phyloP scores from a whole-genome alignment of 1,140 invertebrate genomes.

The Galleria mellonella region DNA sequence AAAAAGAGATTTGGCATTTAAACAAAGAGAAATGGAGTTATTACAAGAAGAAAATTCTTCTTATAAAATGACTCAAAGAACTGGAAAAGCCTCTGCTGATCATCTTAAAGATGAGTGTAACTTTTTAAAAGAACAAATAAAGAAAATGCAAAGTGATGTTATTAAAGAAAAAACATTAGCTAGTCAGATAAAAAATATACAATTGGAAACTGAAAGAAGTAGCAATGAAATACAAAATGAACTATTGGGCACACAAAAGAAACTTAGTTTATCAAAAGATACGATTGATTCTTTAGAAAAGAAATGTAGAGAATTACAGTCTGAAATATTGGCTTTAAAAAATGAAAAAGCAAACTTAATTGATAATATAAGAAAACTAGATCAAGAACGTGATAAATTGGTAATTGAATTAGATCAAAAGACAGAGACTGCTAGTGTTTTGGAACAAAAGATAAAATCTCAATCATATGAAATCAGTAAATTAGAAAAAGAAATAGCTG shows the following conservation, averaged over 20 bases:
- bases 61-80: conserved; percentile 58
- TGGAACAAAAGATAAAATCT: conserved; percentile 75
- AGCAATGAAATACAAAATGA: conserved; percentile 75
- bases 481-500: conserved; percentile 58
- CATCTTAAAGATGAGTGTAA: conserved; percentile 63
- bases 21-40: conserved; percentile 55
- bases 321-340: conserved; percentile 72
- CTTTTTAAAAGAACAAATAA: conserved; percentile 61
- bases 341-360: conserved; percentile 75
- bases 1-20: conserved; percentile 53
- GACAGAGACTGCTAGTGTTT: conserved; percentile 70
- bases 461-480: conserved; percentile 64
- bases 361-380: conserved; percentile 72
- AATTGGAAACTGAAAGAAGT: conserved; percentile 78
- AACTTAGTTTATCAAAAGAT: conserved; percentile 72
- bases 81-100: conserved; percentile 51
- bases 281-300: conserved; percentile 73
- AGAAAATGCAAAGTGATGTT: conserved; percentile 58
- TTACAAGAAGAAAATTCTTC: conserved; percentile 63
- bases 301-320: conserved; percentile 73
- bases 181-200: conserved; percentile 75
- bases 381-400: conserved; percentile 78
- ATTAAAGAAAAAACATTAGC: conserved; percentile 65
- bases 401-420: conserved; percentile 77
- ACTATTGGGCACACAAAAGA: conserved; percentile 72